A percentile compares a stretch with the other conserved stretches of the same genome.
Evolutionary conservation across 2,797 vertebrate species (phyloP).

Genomic region (Champsocephalus esox): DNA sequence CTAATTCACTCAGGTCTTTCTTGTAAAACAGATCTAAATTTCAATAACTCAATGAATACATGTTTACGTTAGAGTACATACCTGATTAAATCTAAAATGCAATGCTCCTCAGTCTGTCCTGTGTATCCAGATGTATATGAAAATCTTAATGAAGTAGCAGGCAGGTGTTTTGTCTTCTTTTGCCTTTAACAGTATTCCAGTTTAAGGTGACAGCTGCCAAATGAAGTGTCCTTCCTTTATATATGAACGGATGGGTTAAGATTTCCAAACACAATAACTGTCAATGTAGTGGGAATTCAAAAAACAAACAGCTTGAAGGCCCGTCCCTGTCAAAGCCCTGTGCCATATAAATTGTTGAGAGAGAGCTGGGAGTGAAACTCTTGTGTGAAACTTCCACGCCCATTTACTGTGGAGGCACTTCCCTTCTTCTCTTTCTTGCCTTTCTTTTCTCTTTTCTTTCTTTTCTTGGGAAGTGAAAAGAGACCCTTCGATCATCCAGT

Average conservation of each 20-base stretch:
- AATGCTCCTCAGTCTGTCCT: constrained; percentile 18
- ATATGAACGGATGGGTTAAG: background rate
- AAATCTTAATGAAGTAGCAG: background rate
- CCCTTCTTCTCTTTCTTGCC: background rate
- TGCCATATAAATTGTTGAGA: constrained; percentile 16
- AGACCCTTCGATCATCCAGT: background rate
- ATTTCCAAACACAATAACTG: background rate
- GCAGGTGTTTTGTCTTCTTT: constrained; percentile 18
- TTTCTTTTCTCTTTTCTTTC: no score
- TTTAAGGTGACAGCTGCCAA: background rate
- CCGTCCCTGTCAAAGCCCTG: background rate
- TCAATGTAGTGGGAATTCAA: background rate
- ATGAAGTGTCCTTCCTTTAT: background rate
- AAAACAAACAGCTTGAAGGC: background rate
- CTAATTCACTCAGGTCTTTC: no score
- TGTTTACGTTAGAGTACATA: constrained; percentile 54
- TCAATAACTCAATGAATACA: background rate
- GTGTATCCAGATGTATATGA: background rate
- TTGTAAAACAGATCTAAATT: no score
- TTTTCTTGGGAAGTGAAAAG: no score
- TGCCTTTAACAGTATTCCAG: background rate
- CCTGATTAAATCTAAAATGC: constrained; percentile 45
- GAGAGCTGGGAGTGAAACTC: constrained; percentile 50
- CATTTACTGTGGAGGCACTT: constrained; percentile 7
- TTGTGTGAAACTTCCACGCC: constrained; percentile 66